Conservation (phyloP, 2,888 invertebrate species). For the Malthinus flaveolus region DNA sequence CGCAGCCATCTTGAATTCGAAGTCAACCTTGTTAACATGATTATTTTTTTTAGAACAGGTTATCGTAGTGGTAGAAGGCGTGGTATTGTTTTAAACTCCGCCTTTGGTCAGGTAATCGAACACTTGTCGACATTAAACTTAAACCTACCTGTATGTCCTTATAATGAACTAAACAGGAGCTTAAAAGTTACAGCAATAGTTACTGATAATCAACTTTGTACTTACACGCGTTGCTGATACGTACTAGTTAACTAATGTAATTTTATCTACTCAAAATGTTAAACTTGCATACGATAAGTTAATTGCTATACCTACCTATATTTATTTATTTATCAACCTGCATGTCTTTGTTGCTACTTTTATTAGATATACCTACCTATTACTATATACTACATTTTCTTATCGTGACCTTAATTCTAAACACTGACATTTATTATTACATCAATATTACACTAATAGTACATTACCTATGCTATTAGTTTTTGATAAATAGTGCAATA, state of each 20-base stretch:
- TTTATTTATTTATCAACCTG: no score
- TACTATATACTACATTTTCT: no score
- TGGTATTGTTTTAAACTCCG: slow-evolving; percentile 42
- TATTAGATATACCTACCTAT: no score
- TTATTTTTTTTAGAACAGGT: slow-evolving; percentile 52
- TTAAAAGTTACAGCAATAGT: slow-evolving; percentile 34
- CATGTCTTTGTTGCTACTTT: no score
- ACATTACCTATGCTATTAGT: no score
- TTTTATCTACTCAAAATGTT: slow-evolving; percentile 31
- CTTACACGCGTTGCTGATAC: slow-evolving; percentile 14
- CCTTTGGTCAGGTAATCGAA: slow-evolving; percentile 49
- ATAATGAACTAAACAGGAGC: slow-evolving; percentile 40
- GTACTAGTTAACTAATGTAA: slow-evolving; percentile 25
- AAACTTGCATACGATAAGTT: slow-evolving; percentile 27
- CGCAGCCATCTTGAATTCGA: slow-evolving; percentile 53
- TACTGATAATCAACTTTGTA: slow-evolving; percentile 31
- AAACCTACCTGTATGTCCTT: slow-evolving; percentile 43
- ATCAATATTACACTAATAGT: no score
- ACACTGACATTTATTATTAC: no score
- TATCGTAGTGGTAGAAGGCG: slow-evolving; percentile 48
- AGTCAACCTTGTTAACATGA: slow-evolving; percentile 52
- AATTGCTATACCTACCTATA: slow-evolving; percentile 20
- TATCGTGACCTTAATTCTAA: no score
- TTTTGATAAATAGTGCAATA: no score
- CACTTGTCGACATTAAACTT: slow-evolving; percentile 46